Percentiles rank a stretch among this genome's conserved stretches.
phyloP scores from a whole-genome alignment of 2,113 vertebrate species.

The Zeus faber region DNA sequence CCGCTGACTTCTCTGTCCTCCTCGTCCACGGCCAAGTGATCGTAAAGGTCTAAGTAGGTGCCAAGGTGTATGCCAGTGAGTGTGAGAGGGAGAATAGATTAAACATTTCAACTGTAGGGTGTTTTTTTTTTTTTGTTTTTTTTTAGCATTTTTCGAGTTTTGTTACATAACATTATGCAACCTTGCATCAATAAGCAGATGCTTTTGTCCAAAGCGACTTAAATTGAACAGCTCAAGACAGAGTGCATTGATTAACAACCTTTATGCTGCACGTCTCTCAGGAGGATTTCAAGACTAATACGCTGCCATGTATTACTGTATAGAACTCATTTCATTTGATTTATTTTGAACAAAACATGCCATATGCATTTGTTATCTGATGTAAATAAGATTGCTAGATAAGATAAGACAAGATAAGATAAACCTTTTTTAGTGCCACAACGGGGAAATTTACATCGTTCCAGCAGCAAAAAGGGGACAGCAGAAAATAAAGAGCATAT shows the following conservation, averaged over 20 bases:
- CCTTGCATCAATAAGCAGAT: neutral
- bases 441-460: no score
- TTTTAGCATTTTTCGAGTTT: neutral
- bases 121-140: neutral
- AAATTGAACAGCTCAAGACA: no score
- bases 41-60: conserved; percentile 79
- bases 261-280: no score
- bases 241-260: no score
- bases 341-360: no score
- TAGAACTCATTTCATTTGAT: neutral
- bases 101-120: neutral
- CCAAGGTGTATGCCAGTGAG: neutral
- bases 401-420: no score
- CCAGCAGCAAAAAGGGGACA: no score
- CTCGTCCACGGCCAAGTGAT: conserved; percentile 79
- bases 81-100: neutral
- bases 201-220: neutral
- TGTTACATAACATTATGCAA: neutral
- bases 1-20: conserved; percentile 77
- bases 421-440: no score
- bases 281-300: no score
- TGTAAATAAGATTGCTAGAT: no score
- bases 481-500: no score
- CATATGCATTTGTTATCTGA: no score
- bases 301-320: neutral